Percentiles rank a stretch among this genome's conserved stretches.
phyloP scores from a whole-genome alignment of 2,797 vertebrate genomes.

The Tragelaphus oryx region DNA sequence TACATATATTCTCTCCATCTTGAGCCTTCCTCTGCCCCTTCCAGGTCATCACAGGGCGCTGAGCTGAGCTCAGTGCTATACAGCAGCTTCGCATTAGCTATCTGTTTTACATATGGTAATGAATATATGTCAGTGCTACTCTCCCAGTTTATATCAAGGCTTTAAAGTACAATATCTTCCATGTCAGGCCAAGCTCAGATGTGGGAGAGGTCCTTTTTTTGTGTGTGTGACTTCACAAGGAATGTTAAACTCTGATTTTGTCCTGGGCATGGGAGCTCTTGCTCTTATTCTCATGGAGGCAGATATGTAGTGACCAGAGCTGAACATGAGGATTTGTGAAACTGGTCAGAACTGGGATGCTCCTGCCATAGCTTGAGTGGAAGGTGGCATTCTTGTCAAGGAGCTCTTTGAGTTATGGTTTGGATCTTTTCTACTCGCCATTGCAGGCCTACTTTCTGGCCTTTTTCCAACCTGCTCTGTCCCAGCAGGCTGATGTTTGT shows the following conservation, averaged over 20 bases:
- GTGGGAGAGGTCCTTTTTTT: background rate
- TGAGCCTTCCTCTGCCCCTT: background rate
- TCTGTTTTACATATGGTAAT: background rate
- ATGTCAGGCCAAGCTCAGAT: background rate
- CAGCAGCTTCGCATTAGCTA: background rate
- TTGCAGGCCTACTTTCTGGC: background rate
- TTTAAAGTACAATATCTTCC: background rate
- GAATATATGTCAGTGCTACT: background rate
- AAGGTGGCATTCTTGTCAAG: background rate
- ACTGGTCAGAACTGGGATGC: background rate
- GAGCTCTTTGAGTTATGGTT: background rate
- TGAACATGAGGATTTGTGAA: background rate
- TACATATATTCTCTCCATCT: background rate
- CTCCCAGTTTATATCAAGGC: background rate
- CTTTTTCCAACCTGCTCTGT: background rate
- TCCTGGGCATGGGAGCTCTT: background rate
- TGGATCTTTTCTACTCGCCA: background rate
- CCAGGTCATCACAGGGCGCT: background rate
- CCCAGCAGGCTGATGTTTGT: background rate
- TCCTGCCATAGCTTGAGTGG: background rate
- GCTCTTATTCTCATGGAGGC: background rate
- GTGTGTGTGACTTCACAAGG: background rate
- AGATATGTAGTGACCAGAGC: background rate
- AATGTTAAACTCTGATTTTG: background rate
- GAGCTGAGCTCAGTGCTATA: background rate